phyloP scores from a whole-genome alignment of 1,140 invertebrate species.

The Magallana gigas region DNA sequence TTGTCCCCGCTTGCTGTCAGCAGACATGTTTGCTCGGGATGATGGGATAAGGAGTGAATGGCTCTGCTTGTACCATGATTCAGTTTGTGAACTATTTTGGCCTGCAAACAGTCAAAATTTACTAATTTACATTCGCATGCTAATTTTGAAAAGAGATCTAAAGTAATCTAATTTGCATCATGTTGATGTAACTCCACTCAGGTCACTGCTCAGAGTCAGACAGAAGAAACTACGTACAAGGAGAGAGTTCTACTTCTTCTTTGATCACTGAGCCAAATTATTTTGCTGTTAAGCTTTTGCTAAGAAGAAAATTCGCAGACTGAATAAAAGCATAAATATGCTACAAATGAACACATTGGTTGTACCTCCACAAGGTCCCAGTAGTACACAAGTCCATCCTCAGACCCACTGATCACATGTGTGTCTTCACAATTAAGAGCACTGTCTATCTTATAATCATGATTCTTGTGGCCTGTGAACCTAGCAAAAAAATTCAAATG shows the following conservation, averaged over 20 bases:
- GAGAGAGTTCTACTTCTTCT: too few species aligned
- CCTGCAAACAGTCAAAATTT: constrained; percentile 70
- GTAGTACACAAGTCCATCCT: constrained; percentile 89
- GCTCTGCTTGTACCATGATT: constrained; percentile 70
- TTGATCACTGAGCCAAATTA: too few species aligned
- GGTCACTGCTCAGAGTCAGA: too few species aligned
- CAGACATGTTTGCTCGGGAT: constrained; percentile 80
- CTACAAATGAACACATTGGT: too few species aligned
- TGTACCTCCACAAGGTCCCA: constrained; percentile 90
- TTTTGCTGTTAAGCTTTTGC: too few species aligned
- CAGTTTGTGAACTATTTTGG: constrained; percentile 81
- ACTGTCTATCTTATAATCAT: constrained; percentile 92
- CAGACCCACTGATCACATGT: constrained; percentile 92
- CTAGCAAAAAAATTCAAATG: constrained; percentile 76
- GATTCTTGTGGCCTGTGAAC: constrained; percentile 88
- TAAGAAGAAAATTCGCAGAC: too few species aligned
- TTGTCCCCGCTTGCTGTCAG: constrained; percentile 80
- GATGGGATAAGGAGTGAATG: constrained; percentile 81
- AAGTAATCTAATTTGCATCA: too few species aligned
- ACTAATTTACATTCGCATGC: not conserved
- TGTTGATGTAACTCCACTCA: too few species aligned
- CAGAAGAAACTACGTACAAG: too few species aligned
- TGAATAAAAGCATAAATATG: too few species aligned
- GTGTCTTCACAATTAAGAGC: constrained; percentile 90
- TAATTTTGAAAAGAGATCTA: too few species aligned